A percentile compares a stretch with the other conserved stretches of the same genome.
Conservation (phyloP, 2,113 vertebrate genomes). For the Sapajus apella region DNA sequence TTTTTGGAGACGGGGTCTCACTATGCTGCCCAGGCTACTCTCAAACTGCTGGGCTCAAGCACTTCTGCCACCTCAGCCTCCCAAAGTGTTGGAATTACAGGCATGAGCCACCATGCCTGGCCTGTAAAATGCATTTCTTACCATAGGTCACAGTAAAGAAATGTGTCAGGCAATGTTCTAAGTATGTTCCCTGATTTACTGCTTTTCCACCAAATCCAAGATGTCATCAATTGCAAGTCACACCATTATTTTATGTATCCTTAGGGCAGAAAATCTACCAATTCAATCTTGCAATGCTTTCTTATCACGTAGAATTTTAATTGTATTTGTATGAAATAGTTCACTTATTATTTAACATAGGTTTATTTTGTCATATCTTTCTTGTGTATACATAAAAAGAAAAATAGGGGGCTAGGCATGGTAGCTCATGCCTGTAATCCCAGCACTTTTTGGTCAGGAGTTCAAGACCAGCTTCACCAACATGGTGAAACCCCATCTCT, state of each 20-base stretch:
- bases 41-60: no score
- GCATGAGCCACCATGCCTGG: no score
- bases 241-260: not conserved
- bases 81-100: no score
- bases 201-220: not conserved
- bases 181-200: no score
- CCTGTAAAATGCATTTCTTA: not conserved
- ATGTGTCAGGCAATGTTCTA: not conserved
- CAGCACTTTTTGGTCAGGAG: no score
- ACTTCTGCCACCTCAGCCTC: no score
- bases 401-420: not conserved
- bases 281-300: not conserved
- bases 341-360: not conserved
- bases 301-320: not conserved
- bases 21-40: no score
- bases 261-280: not conserved
- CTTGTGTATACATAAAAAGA: not conserved
- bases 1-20: no score
- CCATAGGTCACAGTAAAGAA: not conserved
- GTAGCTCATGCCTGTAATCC: no score
- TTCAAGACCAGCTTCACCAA: no score
- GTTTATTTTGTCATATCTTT: not conserved
- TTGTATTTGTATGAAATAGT: not conserved
- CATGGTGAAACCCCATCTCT: no score
- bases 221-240: not conserved